A percentile compares a stretch with the other conserved stretches of the same genome.
Evolutionary conservation across 2,113 vertebrate genomes (phyloP).

Genomic region (Oreochromis spilurus): DNA sequence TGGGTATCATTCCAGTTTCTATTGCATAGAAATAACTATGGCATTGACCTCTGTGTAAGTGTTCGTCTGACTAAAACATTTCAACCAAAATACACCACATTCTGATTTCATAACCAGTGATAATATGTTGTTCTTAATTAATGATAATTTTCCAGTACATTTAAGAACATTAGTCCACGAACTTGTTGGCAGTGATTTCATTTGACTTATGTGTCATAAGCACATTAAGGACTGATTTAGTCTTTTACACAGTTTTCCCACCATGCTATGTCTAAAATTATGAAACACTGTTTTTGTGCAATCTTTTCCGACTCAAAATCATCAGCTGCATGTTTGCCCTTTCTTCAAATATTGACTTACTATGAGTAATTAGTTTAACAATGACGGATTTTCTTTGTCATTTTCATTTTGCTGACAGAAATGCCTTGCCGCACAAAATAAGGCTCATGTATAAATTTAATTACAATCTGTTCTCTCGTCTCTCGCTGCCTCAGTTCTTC

Average conservation of each 20-base stretch:
- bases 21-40: background rate
- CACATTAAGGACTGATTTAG: background rate
- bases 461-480: background rate
- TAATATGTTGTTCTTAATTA: background rate
- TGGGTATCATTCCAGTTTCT: background rate
- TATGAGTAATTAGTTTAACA: background rate
- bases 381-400: background rate
- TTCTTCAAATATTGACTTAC: background rate
- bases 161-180: accelerated
- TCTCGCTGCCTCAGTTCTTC: background rate
- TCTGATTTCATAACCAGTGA: background rate
- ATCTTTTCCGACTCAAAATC: background rate
- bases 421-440: background rate
- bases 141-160: background rate
- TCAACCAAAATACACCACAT: background rate
- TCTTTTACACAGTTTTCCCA: accelerated
- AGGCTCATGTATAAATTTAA: background rate
- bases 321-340: background rate
- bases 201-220: background rate
- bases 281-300: background rate
- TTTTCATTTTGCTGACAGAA: background rate
- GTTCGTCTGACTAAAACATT: background rate
- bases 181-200: background rate
- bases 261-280: background rate
- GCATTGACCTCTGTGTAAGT: background rate